Conservation (phyloP, 2,797 vertebrate genomes). For the Hoplostethus atlanticus region DNA sequence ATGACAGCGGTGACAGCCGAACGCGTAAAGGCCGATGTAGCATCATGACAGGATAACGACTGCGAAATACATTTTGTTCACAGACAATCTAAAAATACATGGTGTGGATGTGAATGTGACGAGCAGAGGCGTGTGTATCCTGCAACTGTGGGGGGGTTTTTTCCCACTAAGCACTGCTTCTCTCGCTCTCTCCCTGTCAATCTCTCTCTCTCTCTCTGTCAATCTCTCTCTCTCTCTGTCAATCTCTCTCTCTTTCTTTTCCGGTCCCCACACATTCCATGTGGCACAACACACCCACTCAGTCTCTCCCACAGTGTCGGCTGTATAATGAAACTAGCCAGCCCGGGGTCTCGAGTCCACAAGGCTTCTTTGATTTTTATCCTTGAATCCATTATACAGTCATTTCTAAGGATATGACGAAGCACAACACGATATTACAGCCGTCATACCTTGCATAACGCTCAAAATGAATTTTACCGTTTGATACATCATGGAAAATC, state of each 20-base stretch:
- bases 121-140: slow-evolving; percentile 30
- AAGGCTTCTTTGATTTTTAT: background rate
- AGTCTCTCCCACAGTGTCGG: slow-evolving; percentile 39
- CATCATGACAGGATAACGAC: background rate
- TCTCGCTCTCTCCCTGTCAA: background rate
- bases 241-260: slow-evolving; percentile 37
- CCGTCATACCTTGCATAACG: background rate
- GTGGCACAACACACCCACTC: slow-evolving; percentile 62
- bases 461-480: background rate
- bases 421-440: background rate
- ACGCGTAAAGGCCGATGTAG: background rate
- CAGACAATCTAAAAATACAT: slow-evolving; percentile 51
- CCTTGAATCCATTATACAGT: slow-evolving; percentile 1
- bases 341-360: slow-evolving; percentile 18
- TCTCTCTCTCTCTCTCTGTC: too few species aligned
- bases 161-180: slow-evolving; percentile 55
- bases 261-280: slow-evolving; percentile 75
- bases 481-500: slow-evolving; percentile 6
- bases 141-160: slow-evolving; percentile 22
- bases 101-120: slow-evolving; percentile 7
- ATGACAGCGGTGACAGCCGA: background rate
- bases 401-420: background rate
- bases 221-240: slow-evolving; percentile 50
- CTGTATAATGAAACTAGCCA: slow-evolving; percentile 42
- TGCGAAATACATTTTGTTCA: slow-evolving; percentile 28